Base-by-base conservation (phyloP, 2,888 invertebrate species). In the Drosophila hamatofila region DNA sequence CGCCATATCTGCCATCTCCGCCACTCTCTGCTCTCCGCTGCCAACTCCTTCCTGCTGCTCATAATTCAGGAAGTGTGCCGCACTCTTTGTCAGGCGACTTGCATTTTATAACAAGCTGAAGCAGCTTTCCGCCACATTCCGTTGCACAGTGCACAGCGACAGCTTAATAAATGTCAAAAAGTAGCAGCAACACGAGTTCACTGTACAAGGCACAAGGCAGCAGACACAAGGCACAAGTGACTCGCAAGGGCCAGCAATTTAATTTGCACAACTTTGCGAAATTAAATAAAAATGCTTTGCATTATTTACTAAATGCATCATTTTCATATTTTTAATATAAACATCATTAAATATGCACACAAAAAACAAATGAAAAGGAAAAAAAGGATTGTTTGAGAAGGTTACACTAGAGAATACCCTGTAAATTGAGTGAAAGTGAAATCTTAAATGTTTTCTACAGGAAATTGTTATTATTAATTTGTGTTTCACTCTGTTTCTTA, bases 41-140 rank as follows among this genome's bases (percentile, higher is more conserved):
- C 37, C 11, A 12, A 5, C 12, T 12, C 5, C 35, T 42, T 30
- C 30, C 30, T 51, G 35, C 77, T 83, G 70, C 84, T 88, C 88
- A 89, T 87, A 86, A 89, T 87, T 87, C 85, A 89, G 80, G 77
- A 75, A 84, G 87, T 87, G 87, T 87, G 74, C 76, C 55, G 67
- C 56, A 70, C 72, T 76, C 74, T 87, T 78, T 78, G 78, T 80
- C 72, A 66, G 59, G 59, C 73, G 54, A 74, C 80, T 83, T 81
- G 78, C 81, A 88, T 83, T 83, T 86, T 86, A 76, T 72, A 88
- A 75, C 77, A 75, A 85, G 73, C 64, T 71, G 67, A 63, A 64
- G 57, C 44, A 70, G 65, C 68, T 68, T 72, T 65, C 76, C 58
- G 63, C 70, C 65, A 56, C 70, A 66, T 75, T 71, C 60, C 67